A percentile compares a stretch with the other conserved stretches of the same genome.
Conservation (phyloP, 2,888 invertebrate genomes). For the Drosophila ezoana region DNA sequence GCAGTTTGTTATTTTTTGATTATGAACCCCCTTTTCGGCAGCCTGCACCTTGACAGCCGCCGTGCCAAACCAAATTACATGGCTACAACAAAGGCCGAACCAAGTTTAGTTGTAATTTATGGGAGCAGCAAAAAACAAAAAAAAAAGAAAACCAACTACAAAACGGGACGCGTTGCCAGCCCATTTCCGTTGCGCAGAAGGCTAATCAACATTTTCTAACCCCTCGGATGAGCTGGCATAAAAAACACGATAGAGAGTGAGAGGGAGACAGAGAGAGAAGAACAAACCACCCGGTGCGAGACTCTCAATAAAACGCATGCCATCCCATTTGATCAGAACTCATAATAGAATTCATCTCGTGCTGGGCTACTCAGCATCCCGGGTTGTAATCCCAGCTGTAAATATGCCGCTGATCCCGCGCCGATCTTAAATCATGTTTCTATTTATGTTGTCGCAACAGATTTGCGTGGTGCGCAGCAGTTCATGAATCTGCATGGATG, state of each 20-base stretch:
- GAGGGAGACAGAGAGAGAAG: neutral
- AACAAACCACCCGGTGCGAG: slow-evolving; percentile 66
- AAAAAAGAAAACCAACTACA: slow-evolving; percentile 38
- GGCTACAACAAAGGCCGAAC: slow-evolving; percentile 64
- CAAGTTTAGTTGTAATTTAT: slow-evolving; percentile 74
- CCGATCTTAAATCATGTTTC: slow-evolving; percentile 83
- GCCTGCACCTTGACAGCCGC: slow-evolving; percentile 48
- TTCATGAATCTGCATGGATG: slow-evolving; percentile 34
- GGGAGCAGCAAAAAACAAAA: slow-evolving; percentile 44
- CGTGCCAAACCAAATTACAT: slow-evolving; percentile 75
- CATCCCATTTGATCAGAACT: slow-evolving; percentile 17
- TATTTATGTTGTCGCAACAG: slow-evolving; percentile 84
- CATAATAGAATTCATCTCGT: slow-evolving; percentile 13
- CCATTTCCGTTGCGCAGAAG: slow-evolving; percentile 81
- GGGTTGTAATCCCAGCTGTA: slow-evolving; percentile 83
- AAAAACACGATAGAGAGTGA: slow-evolving; percentile 22
- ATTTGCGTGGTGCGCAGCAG: slow-evolving; percentile 69
- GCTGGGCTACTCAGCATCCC: slow-evolving; percentile 46
- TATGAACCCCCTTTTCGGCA: slow-evolving; percentile 38
- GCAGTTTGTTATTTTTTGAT: slow-evolving; percentile 78
- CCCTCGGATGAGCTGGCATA: slow-evolving; percentile 43
- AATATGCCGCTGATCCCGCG: slow-evolving; percentile 82
- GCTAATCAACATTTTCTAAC: slow-evolving; percentile 73
- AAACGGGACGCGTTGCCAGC: slow-evolving; percentile 55
- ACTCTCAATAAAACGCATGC: slow-evolving; percentile 20